Percentiles rank a stretch among this genome's conserved stretches.
Conservation (phyloP, 2,797 vertebrate genomes). For the Silurus lanzhouensis region DNA sequence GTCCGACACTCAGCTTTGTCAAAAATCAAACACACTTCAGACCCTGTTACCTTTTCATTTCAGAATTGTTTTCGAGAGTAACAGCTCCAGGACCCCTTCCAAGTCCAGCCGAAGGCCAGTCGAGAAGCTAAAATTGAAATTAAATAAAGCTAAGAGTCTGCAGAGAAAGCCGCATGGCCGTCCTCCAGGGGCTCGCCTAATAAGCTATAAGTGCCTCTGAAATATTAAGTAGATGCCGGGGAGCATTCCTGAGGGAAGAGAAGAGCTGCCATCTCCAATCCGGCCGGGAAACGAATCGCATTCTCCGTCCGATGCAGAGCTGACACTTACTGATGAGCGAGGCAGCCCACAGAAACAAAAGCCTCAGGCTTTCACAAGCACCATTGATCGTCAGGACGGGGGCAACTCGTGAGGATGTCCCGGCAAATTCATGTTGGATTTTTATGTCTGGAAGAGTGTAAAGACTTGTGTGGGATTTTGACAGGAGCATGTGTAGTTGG, state of each 20-base stretch:
- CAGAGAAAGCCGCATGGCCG: slow-evolving; percentile 44
- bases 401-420: not conserved
- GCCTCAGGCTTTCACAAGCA: slow-evolving; percentile 32
- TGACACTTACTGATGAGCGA: slow-evolving; percentile 50
- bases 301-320: slow-evolving; percentile 41
- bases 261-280: slow-evolving; percentile 75
- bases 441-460: not conserved
- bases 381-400: slow-evolving; percentile 19
- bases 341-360: slow-evolving; percentile 35
- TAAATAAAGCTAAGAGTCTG: slow-evolving; percentile 58
- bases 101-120: slow-evolving; percentile 18
- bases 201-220: slow-evolving; percentile 82
- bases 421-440: not conserved
- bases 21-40: slow-evolving; percentile 16
- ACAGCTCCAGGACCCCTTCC: slow-evolving; percentile 38
- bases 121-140: slow-evolving; percentile 63
- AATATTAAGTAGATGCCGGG: slow-evolving; percentile 80
- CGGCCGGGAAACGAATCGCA: slow-evolving; percentile 68
- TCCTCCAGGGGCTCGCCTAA: slow-evolving; percentile 66
- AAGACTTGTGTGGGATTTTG: not conserved
- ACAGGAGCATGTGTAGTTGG: not conserved
- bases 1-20: slow-evolving; percentile 7
- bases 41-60: slow-evolving; percentile 13
- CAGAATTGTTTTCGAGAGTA: slow-evolving; percentile 39
- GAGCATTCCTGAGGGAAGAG: slow-evolving; percentile 72